Evolutionary conservation across 1,140 invertebrate genomes (phyloP), one percentile per base, ranked within the genome.

Genomic region (Drosophila takahashii): DNA sequence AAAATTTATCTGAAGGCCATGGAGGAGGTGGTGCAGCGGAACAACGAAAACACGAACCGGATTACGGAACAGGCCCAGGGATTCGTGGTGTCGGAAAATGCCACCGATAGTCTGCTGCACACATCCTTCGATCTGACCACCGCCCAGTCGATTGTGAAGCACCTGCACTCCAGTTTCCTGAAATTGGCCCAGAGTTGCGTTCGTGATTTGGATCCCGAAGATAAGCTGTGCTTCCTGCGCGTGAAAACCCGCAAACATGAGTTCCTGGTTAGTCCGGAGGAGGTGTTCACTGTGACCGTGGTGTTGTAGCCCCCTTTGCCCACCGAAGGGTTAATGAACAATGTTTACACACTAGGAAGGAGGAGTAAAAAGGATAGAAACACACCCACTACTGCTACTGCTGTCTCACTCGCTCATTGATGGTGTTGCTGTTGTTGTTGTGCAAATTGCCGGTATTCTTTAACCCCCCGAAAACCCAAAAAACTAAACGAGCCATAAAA

Each of bases 401-500:
- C 54, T 47, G 8, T 41, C n/a, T 7, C 61, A n/a, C 32, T 36
- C 11, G 5, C 42, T 37, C 34, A 6, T 32, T 29, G n/a, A 18
- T 50, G 51, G 11, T 34, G 41, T 59, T 79, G 60, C 61, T 65
- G 48, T 34, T 32, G 22, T 22, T 22, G 22, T 3, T 22, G 22
- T 22, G 59, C 27, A 29, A 58, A 81, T 81, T 70, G 42, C 51
- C 37, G 26, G 71, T 66, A 70, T 75, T 85, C 62, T 85, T 76
- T 44, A 44, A 61, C 15, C 22, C 36, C 61, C 85, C 69, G 61
- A 80, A 27, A 81, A 84, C 72, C 22, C 3, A 69, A 77, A 8
- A 84, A 89, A 84, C 67, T 84, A 89, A 89, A 84, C 84, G 77
- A 84, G 77, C 79, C 79, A 90, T 89, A 80, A 84, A 89, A 87